Evolutionary conservation across 2,888 invertebrate genomes (phyloP), one percentile per base, ranked within the genome.

Genomic region (Orthonychiurus folsomi): DNA sequence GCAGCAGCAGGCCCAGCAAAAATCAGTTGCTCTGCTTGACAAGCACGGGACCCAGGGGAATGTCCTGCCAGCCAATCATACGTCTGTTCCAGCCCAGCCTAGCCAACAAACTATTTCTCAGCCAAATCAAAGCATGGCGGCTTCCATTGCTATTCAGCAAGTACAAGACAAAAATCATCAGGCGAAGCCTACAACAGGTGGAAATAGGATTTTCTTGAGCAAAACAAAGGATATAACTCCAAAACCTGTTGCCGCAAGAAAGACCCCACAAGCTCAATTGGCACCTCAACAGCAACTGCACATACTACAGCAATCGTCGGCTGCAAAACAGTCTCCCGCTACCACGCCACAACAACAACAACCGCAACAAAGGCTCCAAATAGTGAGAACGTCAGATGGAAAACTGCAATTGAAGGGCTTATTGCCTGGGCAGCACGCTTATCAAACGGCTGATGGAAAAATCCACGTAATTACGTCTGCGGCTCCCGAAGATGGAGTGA

Each of bases 381-480:
- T 23, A 12, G 24, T 23, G 52, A 12, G 55, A 21, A 3, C n/a
- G 3, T 18, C 21, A 0, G 92, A 93, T 77, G 94, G 94, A 25
- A 92, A 93, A 78, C 81, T 94, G 20, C 90, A 93, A 73, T 93
- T 95, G 1, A 85, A 90, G 65, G 95, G 95, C 0, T 81, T 95
- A 9, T 83, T 91, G 77, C 89, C 93, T 55, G 94, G 93, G 60
- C 75, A 73, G 71, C 62, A 50, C 20, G 59, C 26, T 26, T 59
- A 53, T 21, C 61, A 62, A 18, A 87, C 93, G 83, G 88, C 93
- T 0, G 94, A 95, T 77, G 95, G 95, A 0, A 91, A 92, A 76
- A 79, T 94, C 25, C 93, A 94, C 75, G 86, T 60, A 3, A 52
- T 52, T 52, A 23, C 52, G n/a, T 5, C 52, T 5, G 20, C 52